phyloP scores from a whole-genome alignment of 2,113 vertebrate genomes.

The Ammospiza caudacuta region DNA sequence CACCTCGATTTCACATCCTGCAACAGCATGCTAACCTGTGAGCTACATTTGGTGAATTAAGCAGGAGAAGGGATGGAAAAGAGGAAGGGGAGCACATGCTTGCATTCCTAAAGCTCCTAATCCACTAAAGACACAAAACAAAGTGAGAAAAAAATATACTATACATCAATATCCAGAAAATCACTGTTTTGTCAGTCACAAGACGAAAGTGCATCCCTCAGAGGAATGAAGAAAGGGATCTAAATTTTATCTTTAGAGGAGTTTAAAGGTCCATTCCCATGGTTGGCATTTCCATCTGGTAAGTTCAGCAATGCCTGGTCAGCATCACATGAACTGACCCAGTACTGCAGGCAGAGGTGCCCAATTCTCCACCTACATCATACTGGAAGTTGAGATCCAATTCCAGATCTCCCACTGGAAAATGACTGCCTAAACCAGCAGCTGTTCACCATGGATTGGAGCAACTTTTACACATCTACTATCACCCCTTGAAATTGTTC shows the following conservation, averaged over 20 bases:
- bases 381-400: not conserved
- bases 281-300: not conserved
- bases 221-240: not conserved
- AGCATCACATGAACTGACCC: accelerated
- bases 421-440: not conserved
- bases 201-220: not conserved
- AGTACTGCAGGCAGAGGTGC: not conserved
- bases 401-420: not conserved
- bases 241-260: not conserved
- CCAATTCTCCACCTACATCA: accelerated
- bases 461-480: not conserved
- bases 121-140: not conserved
- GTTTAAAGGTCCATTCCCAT: not conserved
- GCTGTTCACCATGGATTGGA: not conserved
- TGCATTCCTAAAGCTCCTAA: not conserved
- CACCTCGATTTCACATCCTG: not conserved
- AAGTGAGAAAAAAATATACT: not conserved
- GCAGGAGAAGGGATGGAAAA: not conserved
- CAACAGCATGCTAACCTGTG: not conserved
- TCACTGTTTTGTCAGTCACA: not conserved
- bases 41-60: not conserved
- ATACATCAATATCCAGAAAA: not conserved
- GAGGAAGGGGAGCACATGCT: not conserved
- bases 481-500: not conserved
- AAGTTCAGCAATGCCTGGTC: not conserved